Base-by-base conservation (phyloP, 2,888 invertebrate species). In the Euplagia quadripunctaria region DNA sequence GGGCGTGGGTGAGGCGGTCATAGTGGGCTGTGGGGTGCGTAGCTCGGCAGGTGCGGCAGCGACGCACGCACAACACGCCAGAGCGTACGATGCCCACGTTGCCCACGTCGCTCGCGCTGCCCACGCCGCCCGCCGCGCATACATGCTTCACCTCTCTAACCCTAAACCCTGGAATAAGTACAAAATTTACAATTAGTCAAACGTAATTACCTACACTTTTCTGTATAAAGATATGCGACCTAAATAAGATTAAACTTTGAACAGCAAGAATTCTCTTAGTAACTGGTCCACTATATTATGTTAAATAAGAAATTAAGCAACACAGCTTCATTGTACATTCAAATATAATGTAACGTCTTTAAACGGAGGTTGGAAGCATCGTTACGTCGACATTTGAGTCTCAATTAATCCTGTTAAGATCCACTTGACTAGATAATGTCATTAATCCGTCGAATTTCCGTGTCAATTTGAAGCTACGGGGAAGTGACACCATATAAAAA, bases 21-120 rank as follows among this genome's bases (percentile, higher is more conserved):
- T 77, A 79, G 87, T 79, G 84, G 87, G 77, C 49, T 83, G 84
- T 74, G 87, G 73, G 75, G 89, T 85, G 87, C 84, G 91, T 85
- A 80, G 86, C 82, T 92, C 92, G 82, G 91, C 89, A 82, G 91
- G 90, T 86, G 92, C 90, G 90, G 93, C 93, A 88, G 89, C 89
- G 86, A 90, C 92, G 92, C 92, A 90, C 87, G 95, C 94, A 89
- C 93, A 93, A 87, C 94, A 93, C 87, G 93, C 93, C 88, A 95
- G 90, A 31, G 94, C 90, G 90, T 90, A 91, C 90, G 73, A 64
- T 20, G 55, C 55, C 72, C 68, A 72, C 91, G 73, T 68, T 20
- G 55, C 55, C 72, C 68, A 72, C 91, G 72, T 51, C 31, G 55
- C 64, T 31, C 72, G 89, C 61, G 94, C 90, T 92, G 91, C 93